Evolutionary conservation across 2,888 invertebrate species (phyloP).

Genomic region (Dendrolimus houi): DNA sequence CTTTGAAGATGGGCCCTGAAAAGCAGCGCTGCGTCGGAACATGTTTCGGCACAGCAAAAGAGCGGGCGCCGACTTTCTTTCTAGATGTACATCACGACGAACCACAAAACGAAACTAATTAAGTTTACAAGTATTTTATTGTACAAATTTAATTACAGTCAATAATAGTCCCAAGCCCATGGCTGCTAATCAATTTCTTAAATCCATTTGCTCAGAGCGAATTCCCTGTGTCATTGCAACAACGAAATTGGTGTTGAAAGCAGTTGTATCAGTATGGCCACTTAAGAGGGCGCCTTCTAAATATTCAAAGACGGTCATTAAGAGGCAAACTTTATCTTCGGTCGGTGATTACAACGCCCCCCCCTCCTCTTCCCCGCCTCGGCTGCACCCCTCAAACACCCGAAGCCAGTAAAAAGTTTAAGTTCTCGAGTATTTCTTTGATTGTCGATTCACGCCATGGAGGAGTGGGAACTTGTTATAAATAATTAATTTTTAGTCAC

Average conservation of each 20-base stretch:
- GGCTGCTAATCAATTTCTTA: too few species aligned
- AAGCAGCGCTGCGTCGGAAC: too few species aligned
- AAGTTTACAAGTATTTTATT: too few species aligned
- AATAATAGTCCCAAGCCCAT: too few species aligned
- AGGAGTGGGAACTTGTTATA: not conserved
- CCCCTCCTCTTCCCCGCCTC: not conserved
- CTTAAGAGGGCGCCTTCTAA: constrained; percentile 2
- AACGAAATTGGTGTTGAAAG: too few species aligned
- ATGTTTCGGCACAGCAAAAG: too few species aligned
- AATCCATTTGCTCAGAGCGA: not conserved
- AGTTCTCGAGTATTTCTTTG: not conserved
- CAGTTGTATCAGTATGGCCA: not conserved
- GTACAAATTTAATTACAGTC: too few species aligned
- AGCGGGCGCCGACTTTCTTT: too few species aligned
- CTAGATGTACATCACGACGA: too few species aligned
- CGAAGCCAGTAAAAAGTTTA: not conserved
- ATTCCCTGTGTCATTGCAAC: not conserved
- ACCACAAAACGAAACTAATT: too few species aligned
- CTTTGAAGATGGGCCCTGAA: too few species aligned
- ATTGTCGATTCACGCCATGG: not conserved
- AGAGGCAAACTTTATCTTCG: constrained; percentile 6
- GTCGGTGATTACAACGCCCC: not conserved
- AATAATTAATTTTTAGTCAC: too few species aligned
- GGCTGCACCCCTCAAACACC: not conserved
- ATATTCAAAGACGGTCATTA: constrained; percentile 19